phyloP scores from a whole-genome alignment of 53 echinoderm and acorn worm genomes.

The Patiria pectinifera region DNA sequence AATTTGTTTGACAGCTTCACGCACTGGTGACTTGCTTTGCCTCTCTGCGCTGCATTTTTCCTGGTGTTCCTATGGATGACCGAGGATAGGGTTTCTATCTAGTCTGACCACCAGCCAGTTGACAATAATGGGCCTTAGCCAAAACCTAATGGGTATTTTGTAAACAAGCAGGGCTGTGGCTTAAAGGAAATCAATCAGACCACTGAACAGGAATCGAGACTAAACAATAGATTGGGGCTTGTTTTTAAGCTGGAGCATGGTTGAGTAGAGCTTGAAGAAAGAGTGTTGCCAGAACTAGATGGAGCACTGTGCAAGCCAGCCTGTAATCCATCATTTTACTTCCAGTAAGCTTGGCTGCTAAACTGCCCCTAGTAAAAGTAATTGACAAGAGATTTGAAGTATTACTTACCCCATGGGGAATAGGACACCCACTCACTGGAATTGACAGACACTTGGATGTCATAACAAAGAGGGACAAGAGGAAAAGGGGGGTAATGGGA shows the following conservation, averaged over 20 bases:
- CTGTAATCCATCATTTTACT: slow-evolving; percentile 25
- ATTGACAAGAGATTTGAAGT: slow-evolving; percentile 43
- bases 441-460: slow-evolving; percentile 22
- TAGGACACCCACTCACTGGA: slow-evolving; percentile 19
- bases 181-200: slow-evolving; percentile 52
- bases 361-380: not conserved
- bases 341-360: slow-evolving; percentile 21
- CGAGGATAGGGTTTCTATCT: not conserved
- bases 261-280: not conserved
- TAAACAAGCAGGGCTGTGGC: slow-evolving; percentile 33
- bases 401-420: not conserved
- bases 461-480: not conserved
- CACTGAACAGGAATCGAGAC: slow-evolving; percentile 5
- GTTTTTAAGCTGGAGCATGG: not conserved
- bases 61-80: not conserved
- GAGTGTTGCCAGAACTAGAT: not conserved
- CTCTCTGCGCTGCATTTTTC: not conserved
- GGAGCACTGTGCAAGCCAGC: not conserved
- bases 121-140: not conserved
- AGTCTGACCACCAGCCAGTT: not conserved
- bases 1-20: too few species aligned
- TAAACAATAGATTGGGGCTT: slow-evolving; percentile 7
- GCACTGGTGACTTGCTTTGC: too few species aligned
- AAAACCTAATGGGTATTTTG: slow-evolving; percentile 46
- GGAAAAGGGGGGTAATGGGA: not conserved